A percentile compares a stretch with the other conserved stretches of the same genome.
Evolutionary conservation across 2,888 invertebrate species (phyloP).

Genomic region (Limenitis camilla): DNA sequence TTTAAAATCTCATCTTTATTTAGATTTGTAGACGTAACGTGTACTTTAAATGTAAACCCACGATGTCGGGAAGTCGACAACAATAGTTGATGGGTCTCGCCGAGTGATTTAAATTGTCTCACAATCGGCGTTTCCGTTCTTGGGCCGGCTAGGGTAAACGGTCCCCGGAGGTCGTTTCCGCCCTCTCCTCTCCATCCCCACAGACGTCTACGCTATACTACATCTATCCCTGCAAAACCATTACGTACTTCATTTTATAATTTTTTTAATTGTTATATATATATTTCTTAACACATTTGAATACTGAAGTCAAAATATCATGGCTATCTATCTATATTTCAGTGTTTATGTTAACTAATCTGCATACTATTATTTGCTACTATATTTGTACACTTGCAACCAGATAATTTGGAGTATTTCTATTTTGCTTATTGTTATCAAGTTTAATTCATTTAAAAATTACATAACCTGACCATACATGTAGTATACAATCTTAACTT

Average conservation of each 20-base stretch:
- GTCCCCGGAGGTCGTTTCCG: conserved; percentile 24
- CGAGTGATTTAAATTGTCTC: conserved; percentile 65
- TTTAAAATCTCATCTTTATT: too few relatives aligned
- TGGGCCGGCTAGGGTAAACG: conserved; percentile 37
- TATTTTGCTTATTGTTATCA: too few relatives aligned
- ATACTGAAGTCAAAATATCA: too few relatives aligned
- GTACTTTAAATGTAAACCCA: neutral
- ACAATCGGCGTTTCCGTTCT: conserved; percentile 62
- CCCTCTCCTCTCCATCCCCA: conserved; percentile 19
- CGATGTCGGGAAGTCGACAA: conserved; percentile 48
- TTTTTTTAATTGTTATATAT: neutral
- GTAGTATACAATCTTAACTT: conserved; percentile 11
- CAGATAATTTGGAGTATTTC: too few relatives aligned
- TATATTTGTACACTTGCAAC: too few relatives aligned
- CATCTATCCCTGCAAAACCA: conserved; percentile 6
- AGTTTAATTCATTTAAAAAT: too few relatives aligned
- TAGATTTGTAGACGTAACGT: neutral
- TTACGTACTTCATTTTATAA: neutral
- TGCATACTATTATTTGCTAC: too few relatives aligned
- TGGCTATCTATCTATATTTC: too few relatives aligned
- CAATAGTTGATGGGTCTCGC: conserved; percentile 47
- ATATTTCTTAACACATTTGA: too few relatives aligned
- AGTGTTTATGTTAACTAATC: too few relatives aligned
- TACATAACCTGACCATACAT: neutral
- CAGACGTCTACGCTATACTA: conserved; percentile 6